Conservation (phyloP, 2,888 invertebrate genomes). For the Cephus sareptanus region DNA sequence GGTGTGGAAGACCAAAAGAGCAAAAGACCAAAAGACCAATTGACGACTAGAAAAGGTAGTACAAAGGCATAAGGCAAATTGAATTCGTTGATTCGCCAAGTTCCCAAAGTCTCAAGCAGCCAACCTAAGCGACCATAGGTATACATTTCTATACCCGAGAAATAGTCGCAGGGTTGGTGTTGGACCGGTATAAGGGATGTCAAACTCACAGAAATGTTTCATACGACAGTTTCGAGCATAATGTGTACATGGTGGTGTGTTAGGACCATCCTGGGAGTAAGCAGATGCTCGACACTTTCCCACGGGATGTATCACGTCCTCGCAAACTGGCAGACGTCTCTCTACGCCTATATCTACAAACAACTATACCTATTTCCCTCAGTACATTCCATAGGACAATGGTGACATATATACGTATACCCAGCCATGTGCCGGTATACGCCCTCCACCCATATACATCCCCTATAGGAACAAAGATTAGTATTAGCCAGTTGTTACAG, state of each 20-base stretch:
- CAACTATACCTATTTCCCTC: too few species aligned
- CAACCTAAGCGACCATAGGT: too few species aligned
- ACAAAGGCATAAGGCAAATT: too few species aligned
- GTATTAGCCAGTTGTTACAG: conserved; percentile 1
- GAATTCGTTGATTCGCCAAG: too few species aligned
- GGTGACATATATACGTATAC: neutral
- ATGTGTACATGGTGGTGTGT: conserved; percentile 31
- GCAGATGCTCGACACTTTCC: conserved; percentile 38
- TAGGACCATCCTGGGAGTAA: conserved; percentile 43
- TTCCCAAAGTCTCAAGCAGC: too few species aligned
- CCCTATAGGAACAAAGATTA: conserved; percentile 32
- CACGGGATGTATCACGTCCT: conserved; percentile 40
- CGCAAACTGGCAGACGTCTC: conserved; percentile 38
- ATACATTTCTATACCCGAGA: too few species aligned
- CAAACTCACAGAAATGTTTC: conserved; percentile 18
- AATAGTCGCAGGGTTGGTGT: too few species aligned
- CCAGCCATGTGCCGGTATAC: too few species aligned
- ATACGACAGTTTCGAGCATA: conserved; percentile 29
- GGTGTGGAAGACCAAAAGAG: too few species aligned
- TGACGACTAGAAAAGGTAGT: too few species aligned
- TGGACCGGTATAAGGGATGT: neutral
- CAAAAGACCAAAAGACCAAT: too few species aligned
- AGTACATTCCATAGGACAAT: too few species aligned
- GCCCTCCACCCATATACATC: neutral
- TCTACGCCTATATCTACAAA: neutral